Conservation (phyloP, 2,113 vertebrate genomes). For the Phrynosoma blainvillii region DNA sequence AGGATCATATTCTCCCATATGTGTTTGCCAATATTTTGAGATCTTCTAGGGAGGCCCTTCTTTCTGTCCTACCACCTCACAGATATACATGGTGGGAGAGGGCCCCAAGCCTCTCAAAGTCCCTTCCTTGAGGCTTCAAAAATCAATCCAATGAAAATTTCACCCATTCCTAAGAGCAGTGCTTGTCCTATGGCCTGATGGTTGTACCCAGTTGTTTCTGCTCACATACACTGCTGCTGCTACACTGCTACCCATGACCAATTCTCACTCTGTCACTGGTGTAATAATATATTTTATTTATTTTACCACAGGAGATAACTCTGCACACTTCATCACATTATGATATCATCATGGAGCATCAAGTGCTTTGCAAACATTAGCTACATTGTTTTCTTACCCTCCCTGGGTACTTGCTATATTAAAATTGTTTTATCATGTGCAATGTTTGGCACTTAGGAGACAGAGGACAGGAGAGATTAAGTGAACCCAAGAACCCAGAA, state of each 20-base stretch:
- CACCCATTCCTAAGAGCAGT: background rate
- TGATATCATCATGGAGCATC: background rate
- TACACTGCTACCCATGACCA: too few relatives aligned
- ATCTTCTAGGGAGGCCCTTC: too few relatives aligned
- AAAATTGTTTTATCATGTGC: background rate
- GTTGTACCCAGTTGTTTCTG: background rate
- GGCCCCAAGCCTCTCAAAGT: too few relatives aligned
- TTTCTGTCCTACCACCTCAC: too few relatives aligned
- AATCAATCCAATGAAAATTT: background rate
- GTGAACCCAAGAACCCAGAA: background rate
- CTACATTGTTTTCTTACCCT: slow-evolving; percentile 15
- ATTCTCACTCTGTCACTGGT: background rate
- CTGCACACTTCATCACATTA: background rate
- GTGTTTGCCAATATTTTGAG: too few relatives aligned
- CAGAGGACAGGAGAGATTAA: background rate
- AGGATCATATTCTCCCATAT: too few relatives aligned
- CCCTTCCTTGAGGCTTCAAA: background rate
- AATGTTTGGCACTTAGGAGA: background rate
- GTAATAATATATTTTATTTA: background rate
- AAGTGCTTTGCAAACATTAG: slow-evolving; percentile 21
- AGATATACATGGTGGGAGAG: too few relatives aligned
- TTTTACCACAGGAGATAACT: background rate
- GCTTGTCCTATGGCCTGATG: background rate
- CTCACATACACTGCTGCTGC: background rate
- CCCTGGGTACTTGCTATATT: background rate